These are phyloP conservation scores for Orthonyx spaldingii DNA, from an alignment of 2,113 vertebrate genomes.

Conservation along the genomic window DNA sequence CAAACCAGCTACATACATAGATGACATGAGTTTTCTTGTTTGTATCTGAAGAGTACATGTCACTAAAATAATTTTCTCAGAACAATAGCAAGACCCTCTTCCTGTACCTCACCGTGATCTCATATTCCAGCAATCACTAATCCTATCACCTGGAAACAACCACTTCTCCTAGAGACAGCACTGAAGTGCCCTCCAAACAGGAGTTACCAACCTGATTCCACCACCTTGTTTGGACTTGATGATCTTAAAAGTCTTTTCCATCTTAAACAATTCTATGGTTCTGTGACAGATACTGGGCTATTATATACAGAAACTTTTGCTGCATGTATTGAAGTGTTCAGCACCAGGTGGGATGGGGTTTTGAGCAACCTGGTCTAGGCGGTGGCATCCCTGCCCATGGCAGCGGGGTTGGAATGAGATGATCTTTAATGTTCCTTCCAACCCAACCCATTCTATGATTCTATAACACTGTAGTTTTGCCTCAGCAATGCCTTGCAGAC, in stretches of 20 bases:
- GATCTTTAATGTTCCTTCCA: not conserved
- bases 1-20: not conserved
- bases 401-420: accelerated
- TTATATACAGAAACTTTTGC: not conserved
- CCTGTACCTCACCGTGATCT: not conserved
- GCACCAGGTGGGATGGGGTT: not conserved
- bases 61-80: not conserved
- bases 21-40: not conserved
- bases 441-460: not conserved
- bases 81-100: not conserved
- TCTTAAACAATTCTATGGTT: not conserved
- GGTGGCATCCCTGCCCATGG: not conserved
- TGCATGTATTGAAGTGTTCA: not conserved
- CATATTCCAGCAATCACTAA: not conserved
- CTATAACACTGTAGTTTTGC: not conserved
- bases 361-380: not conserved
- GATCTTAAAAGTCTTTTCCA: not conserved
- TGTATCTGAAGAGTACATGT: not conserved
- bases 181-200: not conserved
- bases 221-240: not conserved
- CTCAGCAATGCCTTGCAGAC: not conserved
- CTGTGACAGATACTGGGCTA: not conserved
- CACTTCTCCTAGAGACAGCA: not conserved
- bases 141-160: not conserved
- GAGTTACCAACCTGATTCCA: not conserved